Conservation (phyloP, 1,140 invertebrate genomes). For the Samia ricini region DNA sequence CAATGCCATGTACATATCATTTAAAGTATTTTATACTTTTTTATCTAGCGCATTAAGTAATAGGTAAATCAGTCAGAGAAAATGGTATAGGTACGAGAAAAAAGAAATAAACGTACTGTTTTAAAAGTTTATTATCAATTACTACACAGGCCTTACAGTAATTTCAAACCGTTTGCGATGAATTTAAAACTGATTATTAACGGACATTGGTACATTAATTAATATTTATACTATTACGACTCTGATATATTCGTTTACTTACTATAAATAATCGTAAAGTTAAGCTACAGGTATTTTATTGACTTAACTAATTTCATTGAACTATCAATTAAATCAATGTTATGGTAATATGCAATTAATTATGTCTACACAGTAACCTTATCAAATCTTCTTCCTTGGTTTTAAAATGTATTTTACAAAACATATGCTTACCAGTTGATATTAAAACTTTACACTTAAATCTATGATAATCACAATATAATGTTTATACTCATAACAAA, state of each 20-base stretch:
- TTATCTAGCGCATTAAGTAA: too few species aligned
- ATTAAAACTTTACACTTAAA: slow-evolving; percentile 23
- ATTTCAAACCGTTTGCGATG: slow-evolving; percentile 34
- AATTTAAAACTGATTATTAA: slow-evolving; percentile 48
- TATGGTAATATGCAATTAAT: not conserved
- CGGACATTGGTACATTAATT: slow-evolving; percentile 41
- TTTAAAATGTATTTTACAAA: slow-evolving; percentile 19
- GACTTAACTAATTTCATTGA: slow-evolving; percentile 12
- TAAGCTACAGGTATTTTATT: not conserved
- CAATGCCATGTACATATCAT: too few species aligned
- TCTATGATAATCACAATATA: slow-evolving; percentile 36
- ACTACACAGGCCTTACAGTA: slow-evolving; percentile 59
- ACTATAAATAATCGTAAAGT: slow-evolving; percentile 6
- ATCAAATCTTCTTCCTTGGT: not conserved
- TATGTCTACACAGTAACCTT: not conserved
- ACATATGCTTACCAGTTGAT: slow-evolving; percentile 20
- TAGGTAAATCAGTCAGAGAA: too few species aligned
- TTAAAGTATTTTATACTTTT: too few species aligned
- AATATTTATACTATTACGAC: slow-evolving; percentile 40
- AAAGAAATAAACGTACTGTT: not conserved
- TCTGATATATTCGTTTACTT: slow-evolving; percentile 46
- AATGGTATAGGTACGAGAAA: too few species aligned
- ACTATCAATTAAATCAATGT: not conserved
- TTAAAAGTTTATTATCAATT: slow-evolving; percentile 56
- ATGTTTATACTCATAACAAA: slow-evolving; percentile 23